phyloP scores from a whole-genome alignment of 2,113 vertebrate species.

The Sminthopsis crassicaudata region DNA sequence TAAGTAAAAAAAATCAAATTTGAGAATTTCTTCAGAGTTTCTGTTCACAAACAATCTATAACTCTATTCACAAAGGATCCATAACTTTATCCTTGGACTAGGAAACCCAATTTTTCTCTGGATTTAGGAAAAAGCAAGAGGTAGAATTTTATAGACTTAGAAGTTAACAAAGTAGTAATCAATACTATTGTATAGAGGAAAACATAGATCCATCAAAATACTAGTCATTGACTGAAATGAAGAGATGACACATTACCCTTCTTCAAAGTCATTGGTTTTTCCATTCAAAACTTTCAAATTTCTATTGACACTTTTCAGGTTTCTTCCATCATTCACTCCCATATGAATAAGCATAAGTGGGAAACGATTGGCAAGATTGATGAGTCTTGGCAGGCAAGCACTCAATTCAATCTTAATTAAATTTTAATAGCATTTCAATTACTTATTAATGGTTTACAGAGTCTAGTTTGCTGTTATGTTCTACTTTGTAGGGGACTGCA shows the following conservation, averaged over 20 bases:
- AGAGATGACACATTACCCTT: not conserved
- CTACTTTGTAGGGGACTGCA: not conserved
- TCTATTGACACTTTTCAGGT: not conserved
- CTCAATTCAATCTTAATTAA: constrained; percentile 53
- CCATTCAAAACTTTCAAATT: not conserved
- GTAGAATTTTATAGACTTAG: not conserved
- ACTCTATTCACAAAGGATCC: not conserved
- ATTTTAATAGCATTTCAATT: constrained; percentile 50
- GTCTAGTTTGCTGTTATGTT: not conserved
- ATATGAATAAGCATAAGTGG: not conserved
- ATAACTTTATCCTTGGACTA: not conserved
- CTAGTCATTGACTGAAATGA: not conserved
- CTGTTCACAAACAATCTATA: not conserved
- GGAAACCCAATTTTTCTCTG: not conserved
- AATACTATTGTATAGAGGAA: not conserved
- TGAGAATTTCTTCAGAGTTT: not conserved
- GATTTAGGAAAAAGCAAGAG: not conserved
- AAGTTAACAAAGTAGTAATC: not conserved
- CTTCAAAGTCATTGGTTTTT: constrained; percentile 20
- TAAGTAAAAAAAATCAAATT: too few relatives aligned
- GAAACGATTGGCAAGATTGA: constrained; percentile 5
- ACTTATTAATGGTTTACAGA: constrained; percentile 19
- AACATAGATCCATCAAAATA: not conserved
- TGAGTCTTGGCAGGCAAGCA: constrained; percentile 31
- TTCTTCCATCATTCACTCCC: constrained; percentile 24